A percentile compares a stretch with the other conserved stretches of the same genome.
Conservation (phyloP, 2,113 vertebrate genomes). For the Bungarus multicinctus region DNA sequence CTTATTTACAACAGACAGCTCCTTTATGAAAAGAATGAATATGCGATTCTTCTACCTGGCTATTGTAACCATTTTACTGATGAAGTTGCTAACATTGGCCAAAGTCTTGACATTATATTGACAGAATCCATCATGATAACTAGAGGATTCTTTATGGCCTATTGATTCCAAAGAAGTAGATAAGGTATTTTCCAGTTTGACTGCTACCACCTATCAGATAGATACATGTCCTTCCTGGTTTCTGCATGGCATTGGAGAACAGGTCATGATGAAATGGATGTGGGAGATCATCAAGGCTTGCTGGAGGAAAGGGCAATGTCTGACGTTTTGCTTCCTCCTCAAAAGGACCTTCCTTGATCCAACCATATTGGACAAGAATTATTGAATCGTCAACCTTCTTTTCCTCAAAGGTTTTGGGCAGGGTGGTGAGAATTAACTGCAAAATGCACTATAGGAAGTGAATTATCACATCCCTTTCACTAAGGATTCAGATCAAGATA, state of each 20-base stretch:
- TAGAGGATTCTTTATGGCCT: neutral
- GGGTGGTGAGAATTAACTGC: neutral
- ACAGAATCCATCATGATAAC: neutral
- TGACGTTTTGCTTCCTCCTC: neutral
- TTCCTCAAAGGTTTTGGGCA: neutral
- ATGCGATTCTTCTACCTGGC: neutral
- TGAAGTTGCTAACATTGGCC: neutral
- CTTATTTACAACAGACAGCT: neutral
- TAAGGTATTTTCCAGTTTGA: neutral
- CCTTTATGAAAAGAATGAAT: neutral
- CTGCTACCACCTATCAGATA: neutral
- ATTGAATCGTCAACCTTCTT: neutral
- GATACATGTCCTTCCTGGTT: neutral
- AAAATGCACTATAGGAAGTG: neutral
- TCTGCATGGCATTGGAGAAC: neutral
- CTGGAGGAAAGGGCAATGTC: neutral
- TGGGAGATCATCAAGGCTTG: neutral
- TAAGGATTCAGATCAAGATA: neutral
- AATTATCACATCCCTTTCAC: neutral
- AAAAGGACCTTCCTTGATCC: no score
- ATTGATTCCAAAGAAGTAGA: neutral
- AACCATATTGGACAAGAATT: neutral
- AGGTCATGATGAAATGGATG: neutral
- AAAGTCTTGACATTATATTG: neutral
- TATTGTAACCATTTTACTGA: neutral